A percentile compares a stretch with the other conserved stretches of the same genome.
phyloP scores from a whole-genome alignment of 92 coral and sea anemone genomes.

The Meandrina meandrites region DNA sequence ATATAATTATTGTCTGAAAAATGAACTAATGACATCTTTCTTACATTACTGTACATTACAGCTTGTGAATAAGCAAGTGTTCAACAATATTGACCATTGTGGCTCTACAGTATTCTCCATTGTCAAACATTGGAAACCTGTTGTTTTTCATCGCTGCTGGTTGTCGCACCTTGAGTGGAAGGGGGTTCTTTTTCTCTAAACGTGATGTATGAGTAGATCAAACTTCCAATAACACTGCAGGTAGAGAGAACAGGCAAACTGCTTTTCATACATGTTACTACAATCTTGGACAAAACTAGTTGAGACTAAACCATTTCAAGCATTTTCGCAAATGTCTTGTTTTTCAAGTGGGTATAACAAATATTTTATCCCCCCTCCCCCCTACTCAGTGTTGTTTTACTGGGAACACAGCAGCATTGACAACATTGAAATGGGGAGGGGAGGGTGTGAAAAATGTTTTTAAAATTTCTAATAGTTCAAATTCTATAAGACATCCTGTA shows the following conservation, averaged over 20 bases:
- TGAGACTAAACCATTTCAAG: no score
- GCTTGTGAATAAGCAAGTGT: not conserved
- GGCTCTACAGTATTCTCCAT: not conserved
- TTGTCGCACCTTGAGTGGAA: slow-evolving; percentile 12
- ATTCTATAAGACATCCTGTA: no score
- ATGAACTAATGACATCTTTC: not conserved
- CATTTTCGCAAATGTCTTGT: no score
- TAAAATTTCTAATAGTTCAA: no score
- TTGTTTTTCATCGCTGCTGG: slow-evolving; percentile 12
- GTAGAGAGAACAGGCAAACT: not conserved
- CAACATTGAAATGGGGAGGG: no score
- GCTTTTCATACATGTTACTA: no score
- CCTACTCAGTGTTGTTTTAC: no score
- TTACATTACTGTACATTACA: not conserved
- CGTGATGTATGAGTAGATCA: slow-evolving; percentile 89
- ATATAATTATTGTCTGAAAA: not conserved
- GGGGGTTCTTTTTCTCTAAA: slow-evolving; percentile 70
- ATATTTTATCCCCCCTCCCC: no score
- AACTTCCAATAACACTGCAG: slow-evolving; percentile 81
- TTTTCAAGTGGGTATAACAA: no score
- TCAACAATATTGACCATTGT: not conserved
- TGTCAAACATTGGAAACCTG: slow-evolving; percentile 3
- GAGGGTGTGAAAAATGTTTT: no score
- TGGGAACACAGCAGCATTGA: no score
- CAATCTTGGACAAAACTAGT: no score